Percentiles rank a stretch among this genome's conserved stretches.
These are phyloP conservation scores for Acropternis orthonyx DNA, from an alignment of 2,797 vertebrate species.

Conservation along the genomic window DNA sequence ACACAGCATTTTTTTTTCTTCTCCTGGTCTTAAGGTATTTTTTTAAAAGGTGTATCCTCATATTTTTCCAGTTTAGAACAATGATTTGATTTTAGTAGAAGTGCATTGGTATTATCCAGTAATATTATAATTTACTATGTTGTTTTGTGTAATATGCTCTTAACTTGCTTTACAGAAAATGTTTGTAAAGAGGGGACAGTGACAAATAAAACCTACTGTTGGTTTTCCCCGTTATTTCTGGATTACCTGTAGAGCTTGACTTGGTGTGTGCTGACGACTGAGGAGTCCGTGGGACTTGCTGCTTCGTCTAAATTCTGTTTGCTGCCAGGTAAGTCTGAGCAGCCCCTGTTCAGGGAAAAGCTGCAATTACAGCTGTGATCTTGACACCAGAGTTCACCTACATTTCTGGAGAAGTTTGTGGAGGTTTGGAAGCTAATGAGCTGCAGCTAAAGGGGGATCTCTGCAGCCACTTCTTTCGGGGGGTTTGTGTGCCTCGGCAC, in stretches of 20 bases:
- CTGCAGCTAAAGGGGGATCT: constrained; percentile 61
- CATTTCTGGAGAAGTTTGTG: constrained; percentile 52
- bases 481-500: not conserved
- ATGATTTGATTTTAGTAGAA: not conserved
- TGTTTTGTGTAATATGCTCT: not conserved
- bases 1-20: not conserved
- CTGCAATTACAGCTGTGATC: constrained; percentile 58
- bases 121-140: not conserved
- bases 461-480: constrained; percentile 42
- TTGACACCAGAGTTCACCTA: constrained; percentile 58
- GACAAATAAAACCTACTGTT: not conserved
- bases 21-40: not conserved
- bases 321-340: constrained; percentile 12
- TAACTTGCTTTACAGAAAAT: not conserved
- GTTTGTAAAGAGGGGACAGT: not conserved
- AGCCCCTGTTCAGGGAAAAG: constrained; percentile 12
- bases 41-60: not conserved
- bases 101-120: not conserved
- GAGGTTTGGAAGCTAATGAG: constrained; percentile 67
- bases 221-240: constrained; percentile 5
- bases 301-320: constrained; percentile 18
- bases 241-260: not conserved
- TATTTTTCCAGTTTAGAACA: not conserved
- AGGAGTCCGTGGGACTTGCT: not conserved
- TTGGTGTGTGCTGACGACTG: not conserved